Evolutionary conservation across 2,797 vertebrate genomes (phyloP).

Genomic region (Enteromius radiatus): DNA sequence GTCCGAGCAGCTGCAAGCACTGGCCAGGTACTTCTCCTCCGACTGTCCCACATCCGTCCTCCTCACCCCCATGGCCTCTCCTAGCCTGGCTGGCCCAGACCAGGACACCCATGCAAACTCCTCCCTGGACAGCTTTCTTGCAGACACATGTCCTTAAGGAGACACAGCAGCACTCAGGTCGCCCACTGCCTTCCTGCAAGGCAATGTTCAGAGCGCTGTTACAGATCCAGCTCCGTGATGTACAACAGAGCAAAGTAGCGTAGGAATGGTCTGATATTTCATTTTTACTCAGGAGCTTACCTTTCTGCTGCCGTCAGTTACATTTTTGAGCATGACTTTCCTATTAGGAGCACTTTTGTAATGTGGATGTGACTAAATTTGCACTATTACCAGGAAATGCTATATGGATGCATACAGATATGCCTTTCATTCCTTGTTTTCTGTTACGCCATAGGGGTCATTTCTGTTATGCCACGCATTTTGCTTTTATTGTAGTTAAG

Average conservation of each 20-base stretch:
- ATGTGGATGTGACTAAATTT: slow-evolving; percentile 44
- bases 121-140: slow-evolving; percentile 65
- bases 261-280: slow-evolving; percentile 6
- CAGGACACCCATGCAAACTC: slow-evolving; percentile 62
- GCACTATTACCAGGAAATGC: slow-evolving; percentile 49
- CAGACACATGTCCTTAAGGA: slow-evolving; percentile 43
- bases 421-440: slow-evolving; percentile 20
- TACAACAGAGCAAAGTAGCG: neutral
- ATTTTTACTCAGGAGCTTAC: slow-evolving; percentile 47
- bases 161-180: slow-evolving; percentile 34
- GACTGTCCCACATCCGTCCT: slow-evolving; percentile 80
- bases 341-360: slow-evolving; percentile 43
- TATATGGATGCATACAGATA: neutral
- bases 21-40: slow-evolving; percentile 85
- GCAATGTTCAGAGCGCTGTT: slow-evolving; percentile 10
- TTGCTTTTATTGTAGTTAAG: neutral
- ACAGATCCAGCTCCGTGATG: slow-evolving; percentile 26
- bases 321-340: slow-evolving; percentile 40
- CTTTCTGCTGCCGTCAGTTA: slow-evolving; percentile 31
- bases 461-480: slow-evolving; percentile 16
- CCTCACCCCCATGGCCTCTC: slow-evolving; percentile 73
- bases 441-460: neutral
- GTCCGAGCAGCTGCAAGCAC: slow-evolving; percentile 86
- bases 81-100: slow-evolving; percentile 58
- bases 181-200: slow-evolving; percentile 26